phyloP scores from a whole-genome alignment of 2,797 vertebrate species.

The Pipistrellus pygmaeus region DNA sequence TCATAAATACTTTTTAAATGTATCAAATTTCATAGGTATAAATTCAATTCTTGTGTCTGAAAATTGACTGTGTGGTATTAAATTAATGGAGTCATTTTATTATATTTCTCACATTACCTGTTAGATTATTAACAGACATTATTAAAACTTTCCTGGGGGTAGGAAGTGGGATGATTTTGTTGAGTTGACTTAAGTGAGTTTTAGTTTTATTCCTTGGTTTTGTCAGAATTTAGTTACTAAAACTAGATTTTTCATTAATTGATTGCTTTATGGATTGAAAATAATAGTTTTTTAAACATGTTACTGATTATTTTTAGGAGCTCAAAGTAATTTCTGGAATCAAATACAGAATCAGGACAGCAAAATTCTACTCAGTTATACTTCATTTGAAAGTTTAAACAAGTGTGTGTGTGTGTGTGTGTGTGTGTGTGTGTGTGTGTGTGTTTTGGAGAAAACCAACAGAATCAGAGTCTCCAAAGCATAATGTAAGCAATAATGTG shows the following conservation, averaged over 20 bases:
- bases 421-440: not conserved
- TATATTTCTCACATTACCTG: not conserved
- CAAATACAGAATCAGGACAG: slow-evolving; percentile 8
- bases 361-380: slow-evolving; percentile 11
- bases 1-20: slow-evolving; percentile 3
- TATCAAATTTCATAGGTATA: not conserved
- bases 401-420: not conserved
- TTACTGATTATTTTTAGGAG: slow-evolving; percentile 46
- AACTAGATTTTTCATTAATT: slow-evolving; percentile 48
- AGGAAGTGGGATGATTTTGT: not conserved
- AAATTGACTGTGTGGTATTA: slow-evolving; percentile 19
- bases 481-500: not conserved
- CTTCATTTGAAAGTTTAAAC: slow-evolving; percentile 10
- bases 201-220: not conserved
- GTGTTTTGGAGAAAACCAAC: not conserved
- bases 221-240: slow-evolving; percentile 54
- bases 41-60: slow-evolving; percentile 37
- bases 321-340: not conserved
- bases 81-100: not conserved
- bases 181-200: slow-evolving; percentile 7
- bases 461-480: not conserved
- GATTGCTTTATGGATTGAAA: slow-evolving; percentile 28
- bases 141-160: not conserved
- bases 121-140: not conserved
- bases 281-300: not conserved